Percentiles rank a stretch among this genome's conserved stretches.
Conservation (phyloP, 2,888 invertebrate genomes). For the Eristalis intricaria region DNA sequence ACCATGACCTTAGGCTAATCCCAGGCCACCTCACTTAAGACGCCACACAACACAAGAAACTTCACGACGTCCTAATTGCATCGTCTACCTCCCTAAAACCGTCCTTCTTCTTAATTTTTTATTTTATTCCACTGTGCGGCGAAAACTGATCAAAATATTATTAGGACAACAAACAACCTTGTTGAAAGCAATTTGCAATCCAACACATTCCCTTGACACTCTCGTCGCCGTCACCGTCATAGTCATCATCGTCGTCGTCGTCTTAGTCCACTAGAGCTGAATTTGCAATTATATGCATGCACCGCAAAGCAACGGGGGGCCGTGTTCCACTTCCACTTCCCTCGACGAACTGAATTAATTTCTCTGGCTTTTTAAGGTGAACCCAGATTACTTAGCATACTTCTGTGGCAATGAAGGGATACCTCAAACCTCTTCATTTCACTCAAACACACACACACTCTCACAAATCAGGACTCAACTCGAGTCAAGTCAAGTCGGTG, state of each 20-base stretch:
- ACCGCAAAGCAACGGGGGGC: not conserved
- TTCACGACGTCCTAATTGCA: not conserved
- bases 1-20: not conserved
- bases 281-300: not conserved
- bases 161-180: not conserved
- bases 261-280: not conserved
- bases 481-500: not conserved
- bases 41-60: not conserved
- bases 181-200: not conserved
- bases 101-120: not conserved
- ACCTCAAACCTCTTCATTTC: conserved; percentile 1
- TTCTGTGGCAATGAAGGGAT: conserved; percentile 26
- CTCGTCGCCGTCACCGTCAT: not conserved
- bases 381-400: conserved; percentile 51
- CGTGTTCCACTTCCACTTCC: not conserved
- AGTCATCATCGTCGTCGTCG: not conserved
- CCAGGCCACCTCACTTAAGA: not conserved
- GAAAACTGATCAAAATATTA: not conserved
- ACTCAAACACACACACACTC: not conserved
- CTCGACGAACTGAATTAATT: conserved; percentile 30
- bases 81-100: not conserved
- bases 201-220: not conserved
- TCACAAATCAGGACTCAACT: conserved; percentile 12
- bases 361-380: conserved; percentile 34
- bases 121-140: not conserved